These are phyloP conservation scores for Tineola bisselliella DNA, from an alignment of 2,888 invertebrate species.

Conservation along the genomic window DNA sequence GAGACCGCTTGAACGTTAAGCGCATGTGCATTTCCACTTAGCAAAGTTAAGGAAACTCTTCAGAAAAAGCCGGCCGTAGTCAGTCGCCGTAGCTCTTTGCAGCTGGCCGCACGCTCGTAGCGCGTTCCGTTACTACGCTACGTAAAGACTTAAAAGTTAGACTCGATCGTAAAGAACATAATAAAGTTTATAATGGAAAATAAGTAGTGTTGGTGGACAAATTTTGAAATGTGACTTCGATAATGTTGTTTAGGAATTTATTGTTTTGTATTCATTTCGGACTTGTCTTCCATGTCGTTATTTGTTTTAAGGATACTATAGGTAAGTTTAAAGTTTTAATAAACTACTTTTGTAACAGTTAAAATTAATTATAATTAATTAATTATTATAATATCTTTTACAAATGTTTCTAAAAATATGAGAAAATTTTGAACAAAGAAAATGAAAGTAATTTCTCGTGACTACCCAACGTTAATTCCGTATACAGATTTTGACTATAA, in stretches of 20 bases:
- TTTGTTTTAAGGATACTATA: conserved; percentile 61
- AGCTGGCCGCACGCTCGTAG: conserved; percentile 12
- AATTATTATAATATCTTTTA: not conserved
- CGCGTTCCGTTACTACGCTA: not conserved
- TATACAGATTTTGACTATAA: not conserved
- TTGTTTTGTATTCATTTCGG: conserved; percentile 62
- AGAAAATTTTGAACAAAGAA: not conserved
- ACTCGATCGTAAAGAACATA: conserved; percentile 18
- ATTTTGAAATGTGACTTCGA: conserved; percentile 52
- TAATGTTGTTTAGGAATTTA: conserved; percentile 61
- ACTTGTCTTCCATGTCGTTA: conserved; percentile 65
- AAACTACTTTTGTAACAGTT: not conserved
- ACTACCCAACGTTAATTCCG: not conserved
- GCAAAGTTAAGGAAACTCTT: not conserved
- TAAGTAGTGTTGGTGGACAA: not conserved
- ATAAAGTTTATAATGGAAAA: not conserved
- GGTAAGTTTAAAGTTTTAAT: conserved; percentile 39
- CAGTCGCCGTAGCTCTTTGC: not conserved
- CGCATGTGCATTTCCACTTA: conserved; percentile 9
- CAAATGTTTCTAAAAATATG: not conserved
- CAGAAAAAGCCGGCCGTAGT: not conserved
- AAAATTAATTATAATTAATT: not conserved
- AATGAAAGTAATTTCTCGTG: not conserved
- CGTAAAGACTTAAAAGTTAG: not conserved
- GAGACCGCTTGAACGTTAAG: conserved; percentile 3